Evolutionary conservation across 2,113 vertebrate genomes (phyloP), one percentile per base, ranked within the genome.

Genomic region (Cynopterus brachyotis): DNA sequence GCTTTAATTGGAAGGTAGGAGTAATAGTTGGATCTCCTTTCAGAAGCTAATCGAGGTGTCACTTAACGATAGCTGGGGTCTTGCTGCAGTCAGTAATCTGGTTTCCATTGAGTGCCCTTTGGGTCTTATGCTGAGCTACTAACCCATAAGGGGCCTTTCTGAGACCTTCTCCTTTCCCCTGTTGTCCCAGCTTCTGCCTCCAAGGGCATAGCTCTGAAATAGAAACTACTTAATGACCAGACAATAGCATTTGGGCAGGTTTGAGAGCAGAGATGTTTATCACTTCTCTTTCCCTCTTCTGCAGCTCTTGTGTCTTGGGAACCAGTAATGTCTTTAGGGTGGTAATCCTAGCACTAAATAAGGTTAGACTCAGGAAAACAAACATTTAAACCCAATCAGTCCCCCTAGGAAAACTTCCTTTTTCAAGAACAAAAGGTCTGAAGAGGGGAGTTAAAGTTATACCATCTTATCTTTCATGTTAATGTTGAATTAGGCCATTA

Each of bases 281-380:
- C 99, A 97, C 98, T 98, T 99, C 97, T 98, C 97, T 99, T 99
- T 95, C 98, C 98, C 98, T 98, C 99, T 99, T 99, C 99, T 98
- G 99, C 97, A 98, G 98, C 98, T 98, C 98, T 98, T 98, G 99
- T 98, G 98, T 99, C 99, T 99, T 99, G 99, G 99, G 99, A 99
- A 99, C 98, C 98, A 97, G 98, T 99, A 99, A 99, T 99, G 99
- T 98, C 97, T 99, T 99, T 99, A 99, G 99, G 90, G 97, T 83
- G 24, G 99, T 99, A 99, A 99, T 99, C 98, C 99, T 99, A 99
- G 99, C 99, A 98, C 98, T 99, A 99, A 99, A 99, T 99, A 98
- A 99, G 98, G 99, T 99, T 99, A 99, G 98, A 97, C 17, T 96
- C 99, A 99, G 99, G 99, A 99, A 99, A 99, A 99, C 98, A 99